Evolutionary conservation across 2,888 invertebrate species (phyloP).

Genomic region (Nebria brevicollis): DNA sequence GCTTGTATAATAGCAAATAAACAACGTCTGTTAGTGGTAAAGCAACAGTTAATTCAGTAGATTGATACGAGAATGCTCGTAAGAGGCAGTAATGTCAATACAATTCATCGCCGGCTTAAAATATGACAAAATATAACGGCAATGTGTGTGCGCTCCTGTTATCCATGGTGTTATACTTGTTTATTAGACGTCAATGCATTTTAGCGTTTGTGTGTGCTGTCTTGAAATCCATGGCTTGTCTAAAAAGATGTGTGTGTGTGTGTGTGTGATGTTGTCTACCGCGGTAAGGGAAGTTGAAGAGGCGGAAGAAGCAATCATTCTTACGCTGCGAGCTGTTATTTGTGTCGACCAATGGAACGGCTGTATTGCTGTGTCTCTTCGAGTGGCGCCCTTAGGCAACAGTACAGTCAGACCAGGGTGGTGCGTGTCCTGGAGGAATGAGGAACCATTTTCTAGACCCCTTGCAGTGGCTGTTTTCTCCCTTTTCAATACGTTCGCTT

Average conservation of each 20-base stretch:
- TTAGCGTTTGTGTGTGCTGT: not conserved
- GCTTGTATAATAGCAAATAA: too few relatives aligned
- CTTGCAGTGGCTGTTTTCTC: not conserved
- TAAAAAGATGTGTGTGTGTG: constrained; percentile 17
- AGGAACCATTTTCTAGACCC: not conserved
- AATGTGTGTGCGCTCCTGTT: not conserved
- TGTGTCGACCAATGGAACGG: constrained; percentile 52
- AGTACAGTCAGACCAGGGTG: not conserved
- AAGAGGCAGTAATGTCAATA: not conserved
- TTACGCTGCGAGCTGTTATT: constrained; percentile 57
- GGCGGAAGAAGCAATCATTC: constrained; percentile 55
- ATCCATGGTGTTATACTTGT: not conserved
- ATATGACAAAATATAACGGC: not conserved
- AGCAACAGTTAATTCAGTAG: not conserved
- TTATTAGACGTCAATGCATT: not conserved
- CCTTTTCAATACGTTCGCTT: constrained; percentile 2
- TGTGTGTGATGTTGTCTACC: not conserved
- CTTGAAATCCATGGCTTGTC: not conserved
- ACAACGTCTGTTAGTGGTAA: not conserved
- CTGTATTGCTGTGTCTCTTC: constrained; percentile 13
- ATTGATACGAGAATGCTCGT: not conserved
- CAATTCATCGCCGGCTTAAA: not conserved
- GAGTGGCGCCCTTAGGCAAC: not conserved
- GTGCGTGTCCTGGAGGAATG: too few relatives aligned
- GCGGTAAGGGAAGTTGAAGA: constrained; percentile 31